phyloP scores from a whole-genome alignment of 1,140 invertebrate species.

The Drosophila micromelanica region DNA sequence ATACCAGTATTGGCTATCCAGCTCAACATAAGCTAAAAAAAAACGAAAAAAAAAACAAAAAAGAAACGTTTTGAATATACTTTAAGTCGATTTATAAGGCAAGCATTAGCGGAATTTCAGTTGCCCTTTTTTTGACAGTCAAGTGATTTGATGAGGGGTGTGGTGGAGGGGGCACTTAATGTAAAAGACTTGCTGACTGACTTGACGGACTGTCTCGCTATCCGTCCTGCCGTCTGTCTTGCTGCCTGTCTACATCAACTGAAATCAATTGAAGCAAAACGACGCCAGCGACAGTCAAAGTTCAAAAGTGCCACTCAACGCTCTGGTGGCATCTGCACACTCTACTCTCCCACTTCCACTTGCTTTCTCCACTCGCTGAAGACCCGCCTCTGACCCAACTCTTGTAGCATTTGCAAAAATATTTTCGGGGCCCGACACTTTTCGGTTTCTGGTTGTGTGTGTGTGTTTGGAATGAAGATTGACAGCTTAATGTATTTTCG shows the following conservation, averaged over 20 bases:
- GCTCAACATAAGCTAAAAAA: too few species aligned
- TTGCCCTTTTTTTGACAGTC: slow-evolving; percentile 50
- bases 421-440: slow-evolving; percentile 61
- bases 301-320: slow-evolving; percentile 79
- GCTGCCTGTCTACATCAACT: slow-evolving; percentile 48
- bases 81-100: slow-evolving; percentile 53
- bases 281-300: slow-evolving; percentile 68
- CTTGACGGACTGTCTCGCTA: slow-evolving; percentile 24
- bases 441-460: slow-evolving; percentile 21
- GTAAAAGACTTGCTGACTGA: slow-evolving; percentile 19
- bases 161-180: neutral
- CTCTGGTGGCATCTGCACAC: slow-evolving; percentile 27
- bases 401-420: slow-evolving; percentile 66
- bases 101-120: slow-evolving; percentile 62
- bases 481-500: slow-evolving; percentile 79
- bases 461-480: slow-evolving; percentile 67
- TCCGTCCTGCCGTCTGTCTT: slow-evolving; percentile 19
- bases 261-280: slow-evolving; percentile 72
- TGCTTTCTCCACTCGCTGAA: neutral
- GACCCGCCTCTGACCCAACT: slow-evolving; percentile 8
- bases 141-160: neutral
- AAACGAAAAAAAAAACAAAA: slow-evolving; percentile 13
- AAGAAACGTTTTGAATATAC: slow-evolving; percentile 11
- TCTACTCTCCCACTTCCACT: neutral
- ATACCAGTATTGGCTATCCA: neutral